Evolutionary conservation across 2,113 vertebrate species (phyloP), one percentile per base, ranked within the genome.

Genomic region (Cathartes aura): DNA sequence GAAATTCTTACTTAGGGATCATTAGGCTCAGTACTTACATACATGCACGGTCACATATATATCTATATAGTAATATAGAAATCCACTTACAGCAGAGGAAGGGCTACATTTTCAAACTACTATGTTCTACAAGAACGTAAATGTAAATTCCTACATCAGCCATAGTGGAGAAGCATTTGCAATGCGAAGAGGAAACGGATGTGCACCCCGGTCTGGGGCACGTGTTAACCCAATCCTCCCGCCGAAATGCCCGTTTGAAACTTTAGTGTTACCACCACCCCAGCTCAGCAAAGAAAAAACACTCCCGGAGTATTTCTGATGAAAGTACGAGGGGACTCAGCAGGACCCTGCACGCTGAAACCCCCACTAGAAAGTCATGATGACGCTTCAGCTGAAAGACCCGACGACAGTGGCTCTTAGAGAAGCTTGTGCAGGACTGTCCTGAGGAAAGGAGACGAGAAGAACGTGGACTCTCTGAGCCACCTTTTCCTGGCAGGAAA

Each of bases 141-240:
- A 19, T 9, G 21, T 23, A 32, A 81, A 59, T 40, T 56, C 32
- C 30, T 52, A 3, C 23, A 16, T 20, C 38, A 27, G 62, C 3
- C 2, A 9, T 3, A 34, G 42, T 48, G 26, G 32, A 27, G 22
- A 50, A 45, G 9, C 3, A 1, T n/a, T 45, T 18, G 38, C 55
- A 48, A 11, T 8, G 17, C 1, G 1, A 55, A 27, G 8, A 36
- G 42, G 20, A n/a, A 30, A 38, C 1, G 0, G 30, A 26, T 3
- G n/a, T 9, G 7, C 34, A 6, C 16, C 14, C 36, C 24, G 48
- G 7, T 18, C 13, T 56, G 23, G 56, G 71, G 8, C 55, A 8
- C 1, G 29, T 8, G 6, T 34, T 21, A 34, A 19, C 30, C 23
- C 68, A 18, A 5, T 3, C 47, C 22, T 34, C 45, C 21, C 32